Base-by-base conservation (phyloP, 2,797 vertebrate species). In the Sebastes matsubarae region DNA sequence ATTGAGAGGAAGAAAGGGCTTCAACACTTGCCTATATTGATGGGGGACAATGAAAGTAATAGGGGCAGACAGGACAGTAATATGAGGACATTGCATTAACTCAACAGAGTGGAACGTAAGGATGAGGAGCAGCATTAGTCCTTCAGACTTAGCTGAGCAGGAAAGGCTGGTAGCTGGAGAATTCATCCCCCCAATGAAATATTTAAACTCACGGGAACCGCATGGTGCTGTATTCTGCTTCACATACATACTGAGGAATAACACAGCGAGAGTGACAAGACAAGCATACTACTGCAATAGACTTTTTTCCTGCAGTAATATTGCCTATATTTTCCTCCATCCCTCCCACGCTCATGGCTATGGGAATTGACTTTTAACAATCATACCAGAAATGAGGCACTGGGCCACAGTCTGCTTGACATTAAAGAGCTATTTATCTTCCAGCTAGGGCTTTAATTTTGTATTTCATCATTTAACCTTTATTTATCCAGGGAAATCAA, bases 381-480 rank as follows among this genome's bases (percentile, higher is more conserved):
- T 73, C 67, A 75, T 64, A 38, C 16, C 68, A 77, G 74, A 89
- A 87, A 79, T 58, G 68, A 86, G 73, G 77, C 68, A 32, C 16
- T 14, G 61, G 55, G 66, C 86, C 59, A 46, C 74, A 55, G 72
- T 74, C 74, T 74, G 80, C 80, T 79, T 89, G 86, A 85, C 86
- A 89, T 90, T 89, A 88, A 86, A 81, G 78, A 68, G 72, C 59
- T 89, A 79, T 92, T 90, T 88, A 84, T 89, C 90, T 88, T 88
- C 75, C 68, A 78, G 78, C 66, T 2, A 85, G 57, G 42, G 65
- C 77, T 87, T 90, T 65, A 46, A 84, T 88, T 89, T 87, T 50
- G 72, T 58, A 60, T 86, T 81, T 54, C 72, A 72, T 85, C 75
- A 69, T 86, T 92, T 91, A 87, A 89, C 86, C 86, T 88, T 88